Conservation (phyloP, 2,113 vertebrate genomes). For the Syngnathus scovelli region DNA sequence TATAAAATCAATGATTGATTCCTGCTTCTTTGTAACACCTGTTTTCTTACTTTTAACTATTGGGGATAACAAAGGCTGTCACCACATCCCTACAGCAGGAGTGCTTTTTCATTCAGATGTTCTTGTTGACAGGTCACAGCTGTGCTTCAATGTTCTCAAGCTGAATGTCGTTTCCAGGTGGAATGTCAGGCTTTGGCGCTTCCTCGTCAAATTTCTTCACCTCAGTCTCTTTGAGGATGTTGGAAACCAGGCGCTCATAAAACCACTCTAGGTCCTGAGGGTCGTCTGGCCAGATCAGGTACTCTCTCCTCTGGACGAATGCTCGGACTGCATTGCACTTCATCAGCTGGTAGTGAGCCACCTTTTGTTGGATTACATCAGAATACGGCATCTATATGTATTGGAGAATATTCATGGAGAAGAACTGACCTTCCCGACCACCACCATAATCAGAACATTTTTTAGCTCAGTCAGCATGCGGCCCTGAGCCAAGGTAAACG, state of each 20-base stretch:
- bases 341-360: constrained; percentile 81
- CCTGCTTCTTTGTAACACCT: too few relatives aligned
- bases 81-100: too few relatives aligned
- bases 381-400: neutral
- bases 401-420: neutral
- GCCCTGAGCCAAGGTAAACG: constrained; percentile 80
- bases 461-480: constrained; percentile 73
- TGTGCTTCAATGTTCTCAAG: constrained; percentile 12
- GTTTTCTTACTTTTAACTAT: too few relatives aligned
- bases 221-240: constrained; percentile 69
- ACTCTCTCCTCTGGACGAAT: constrained; percentile 73
- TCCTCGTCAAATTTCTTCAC: constrained; percentile 27
- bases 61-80: too few relatives aligned
- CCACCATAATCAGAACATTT: constrained; percentile 76
- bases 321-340: constrained; percentile 69
- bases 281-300: constrained; percentile 84
- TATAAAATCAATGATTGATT: too few relatives aligned
- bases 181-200: neutral
- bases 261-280: constrained; percentile 84
- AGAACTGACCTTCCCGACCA: constrained; percentile 71
- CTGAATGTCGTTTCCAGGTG: neutral
- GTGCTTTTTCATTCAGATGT: neutral
- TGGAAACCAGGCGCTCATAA: constrained; percentile 70
- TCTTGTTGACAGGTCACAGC: neutral
- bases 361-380: constrained; percentile 21